Percentiles rank a stretch among this genome's conserved stretches.
phyloP scores from a whole-genome alignment of 1,140 invertebrate genomes.

The Melipona quadrifasciata region DNA sequence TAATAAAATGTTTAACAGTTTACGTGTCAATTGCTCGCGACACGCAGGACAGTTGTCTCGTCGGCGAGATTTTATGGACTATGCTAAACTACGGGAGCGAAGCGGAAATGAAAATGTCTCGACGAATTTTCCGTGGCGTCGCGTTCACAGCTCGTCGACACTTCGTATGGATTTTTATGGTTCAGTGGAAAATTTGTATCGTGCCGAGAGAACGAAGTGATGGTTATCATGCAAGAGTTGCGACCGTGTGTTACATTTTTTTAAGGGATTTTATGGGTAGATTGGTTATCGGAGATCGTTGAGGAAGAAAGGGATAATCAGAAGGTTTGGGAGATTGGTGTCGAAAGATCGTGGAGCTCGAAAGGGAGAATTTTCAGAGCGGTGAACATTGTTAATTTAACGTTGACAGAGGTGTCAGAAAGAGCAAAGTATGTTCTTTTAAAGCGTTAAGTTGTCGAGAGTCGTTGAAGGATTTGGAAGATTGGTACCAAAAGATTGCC shows the following conservation, averaged over 20 bases:
- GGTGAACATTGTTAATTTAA: not conserved
- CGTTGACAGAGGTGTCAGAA: too few species aligned
- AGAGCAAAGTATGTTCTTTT: too few species aligned
- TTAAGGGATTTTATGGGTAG: not conserved
- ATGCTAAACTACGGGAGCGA: not conserved
- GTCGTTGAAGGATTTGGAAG: not conserved
- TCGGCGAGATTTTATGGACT: not conserved
- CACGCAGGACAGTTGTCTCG: not conserved
- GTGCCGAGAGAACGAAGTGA: not conserved
- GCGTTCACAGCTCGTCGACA: not conserved
- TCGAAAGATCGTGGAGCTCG: not conserved
- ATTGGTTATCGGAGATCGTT: not conserved
- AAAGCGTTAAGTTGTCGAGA: too few species aligned
- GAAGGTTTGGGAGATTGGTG: too few species aligned
- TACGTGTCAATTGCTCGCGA: conserved; percentile 16
- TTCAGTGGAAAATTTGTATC: not conserved
- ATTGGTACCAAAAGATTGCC: not conserved
- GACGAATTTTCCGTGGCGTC: not conserved
- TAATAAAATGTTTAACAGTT: conserved; percentile 45
- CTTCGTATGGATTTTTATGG: not conserved
- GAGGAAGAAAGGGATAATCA: not conserved
- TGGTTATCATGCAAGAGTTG: not conserved
- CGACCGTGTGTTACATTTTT: not conserved
- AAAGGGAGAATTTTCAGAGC: not conserved
- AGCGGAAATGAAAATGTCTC: conserved; percentile 23